Base-by-base conservation (phyloP, 2,888 invertebrate species). In the Alentia gelatinosa region DNA sequence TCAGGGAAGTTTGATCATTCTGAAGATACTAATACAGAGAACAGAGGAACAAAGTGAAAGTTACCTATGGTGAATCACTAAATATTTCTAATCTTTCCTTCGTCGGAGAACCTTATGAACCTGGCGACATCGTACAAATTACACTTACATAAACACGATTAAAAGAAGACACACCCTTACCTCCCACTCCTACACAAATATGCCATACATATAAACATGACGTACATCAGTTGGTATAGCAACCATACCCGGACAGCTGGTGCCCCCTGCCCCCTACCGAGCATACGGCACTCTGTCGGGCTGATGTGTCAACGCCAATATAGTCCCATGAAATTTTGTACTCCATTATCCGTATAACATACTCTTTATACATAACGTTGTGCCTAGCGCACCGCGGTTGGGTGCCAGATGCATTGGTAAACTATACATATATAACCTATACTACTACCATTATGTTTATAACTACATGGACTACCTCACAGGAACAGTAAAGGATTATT, bases 401-500 rank as follows among this genome's bases (percentile, higher is more conserved):
- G 68, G 12, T 30, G 26, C 68, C 68, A 12, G 12, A 63, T 63
- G 68, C 68, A 68, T 19, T 68, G 68, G 68, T 68, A 15, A n/a
- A 68, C 68, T 68, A 68, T 74, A 33, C 74, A 74, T 74, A 74
- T 74, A 74, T 74, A 74, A 68, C 26, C 68, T 68, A 30, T 68
- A 68, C 68, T 30, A 9, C 68, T 68, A 56, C 56, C 56, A 56
- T 3, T 56, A 56, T 56, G 56, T 56, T 56, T n/a, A 56, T 56
- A 35, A 79, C 39, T 39, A 37, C 79, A 35, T 79, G 39, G 79
- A 37, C 79, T 79, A 79, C 79, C 79, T 79, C 79, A 79, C 39
- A 7, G 79, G 79, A 79, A 79, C 30, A 79, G n/a, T 39, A 79
- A 35, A 79, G 35, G 79, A 79, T 79, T 68, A 68, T 68, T 68